Conservation (phyloP, 2,797 vertebrate species). For the Enteromius afrohamiltoni region DNA sequence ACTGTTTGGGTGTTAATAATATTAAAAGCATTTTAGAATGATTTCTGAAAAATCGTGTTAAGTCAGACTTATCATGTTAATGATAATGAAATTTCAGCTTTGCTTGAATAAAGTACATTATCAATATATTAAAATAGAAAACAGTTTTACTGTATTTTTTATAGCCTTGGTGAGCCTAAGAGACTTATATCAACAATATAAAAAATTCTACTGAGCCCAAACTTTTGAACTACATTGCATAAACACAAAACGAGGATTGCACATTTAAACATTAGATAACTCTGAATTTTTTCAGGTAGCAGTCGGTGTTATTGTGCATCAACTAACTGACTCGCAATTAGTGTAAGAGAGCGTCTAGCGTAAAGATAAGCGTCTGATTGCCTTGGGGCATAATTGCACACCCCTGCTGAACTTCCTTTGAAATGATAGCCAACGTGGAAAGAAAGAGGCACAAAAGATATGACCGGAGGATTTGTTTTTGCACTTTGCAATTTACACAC, state of each 20-base stretch:
- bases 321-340: conserved; percentile 47
- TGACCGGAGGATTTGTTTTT: conserved; percentile 21
- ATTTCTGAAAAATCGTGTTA: neutral
- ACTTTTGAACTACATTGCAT: neutral
- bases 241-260: neutral
- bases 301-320: conserved; percentile 9
- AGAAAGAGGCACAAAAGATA: conserved; percentile 43
- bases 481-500: conserved; percentile 28
- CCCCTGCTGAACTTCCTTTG: conserved; percentile 46
- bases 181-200: neutral
- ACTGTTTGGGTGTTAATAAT: neutral
- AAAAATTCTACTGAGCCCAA: neutral
- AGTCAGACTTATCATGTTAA: neutral
- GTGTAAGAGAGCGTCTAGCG: conserved; percentile 12
- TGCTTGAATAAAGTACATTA: neutral
- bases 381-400: conserved; percentile 35
- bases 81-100: neutral
- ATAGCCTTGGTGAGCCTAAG: neutral
- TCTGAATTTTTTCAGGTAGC: neutral
- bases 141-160: neutral
- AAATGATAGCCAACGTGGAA: conserved; percentile 38
- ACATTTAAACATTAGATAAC: conserved; percentile 2
- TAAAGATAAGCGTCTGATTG: conserved; percentile 50
- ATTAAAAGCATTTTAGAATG: neutral
- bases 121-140: neutral